These are phyloP conservation scores for Chymomyza amoena DNA, from an alignment of 2,888 invertebrate genomes.

Conservation along the genomic window DNA sequence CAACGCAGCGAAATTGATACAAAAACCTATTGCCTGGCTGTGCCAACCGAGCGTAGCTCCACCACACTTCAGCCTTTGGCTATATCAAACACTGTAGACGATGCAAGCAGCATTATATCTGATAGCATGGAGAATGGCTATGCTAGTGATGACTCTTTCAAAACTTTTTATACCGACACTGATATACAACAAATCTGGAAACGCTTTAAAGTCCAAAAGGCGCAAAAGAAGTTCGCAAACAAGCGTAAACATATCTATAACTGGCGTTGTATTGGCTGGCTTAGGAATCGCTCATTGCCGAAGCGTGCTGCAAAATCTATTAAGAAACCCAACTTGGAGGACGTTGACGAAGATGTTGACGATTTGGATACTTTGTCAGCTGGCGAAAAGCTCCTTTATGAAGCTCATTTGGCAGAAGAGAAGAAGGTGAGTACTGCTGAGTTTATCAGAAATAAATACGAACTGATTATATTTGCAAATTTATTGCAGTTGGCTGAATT, in stretches of 20 bases:
- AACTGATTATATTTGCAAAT: not conserved
- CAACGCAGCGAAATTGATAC: slow-evolving; percentile 58
- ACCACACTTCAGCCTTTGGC: slow-evolving; percentile 64
- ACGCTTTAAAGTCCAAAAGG: slow-evolving; percentile 5
- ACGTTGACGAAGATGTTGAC: not conserved
- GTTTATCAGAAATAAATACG: not conserved
- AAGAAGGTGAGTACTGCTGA: not conserved
- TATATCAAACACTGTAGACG: slow-evolving; percentile 77
- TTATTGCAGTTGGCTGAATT: not conserved
- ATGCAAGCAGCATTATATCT: slow-evolving; percentile 77
- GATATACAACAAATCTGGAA: slow-evolving; percentile 45
- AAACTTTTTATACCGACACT: slow-evolving; percentile 36
- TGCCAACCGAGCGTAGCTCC: slow-evolving; percentile 46
- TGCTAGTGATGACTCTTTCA: slow-evolving; percentile 48
- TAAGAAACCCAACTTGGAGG: not conserved
- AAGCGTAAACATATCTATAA: not conserved
- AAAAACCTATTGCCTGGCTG: slow-evolving; percentile 59
- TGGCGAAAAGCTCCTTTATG: not conserved
- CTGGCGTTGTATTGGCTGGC: not conserved
- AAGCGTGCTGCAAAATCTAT: not conserved
- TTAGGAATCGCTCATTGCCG: too few species aligned
- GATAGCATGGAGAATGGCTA: slow-evolving; percentile 66
- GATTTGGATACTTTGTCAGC: not conserved
- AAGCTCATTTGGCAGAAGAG: not conserved
- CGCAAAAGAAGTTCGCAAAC: not conserved